Percentiles rank a stretch among this genome's conserved stretches.
These are phyloP conservation scores for Drosophila tristis DNA, from an alignment of 1,140 invertebrate species.

Conservation along the genomic window DNA sequence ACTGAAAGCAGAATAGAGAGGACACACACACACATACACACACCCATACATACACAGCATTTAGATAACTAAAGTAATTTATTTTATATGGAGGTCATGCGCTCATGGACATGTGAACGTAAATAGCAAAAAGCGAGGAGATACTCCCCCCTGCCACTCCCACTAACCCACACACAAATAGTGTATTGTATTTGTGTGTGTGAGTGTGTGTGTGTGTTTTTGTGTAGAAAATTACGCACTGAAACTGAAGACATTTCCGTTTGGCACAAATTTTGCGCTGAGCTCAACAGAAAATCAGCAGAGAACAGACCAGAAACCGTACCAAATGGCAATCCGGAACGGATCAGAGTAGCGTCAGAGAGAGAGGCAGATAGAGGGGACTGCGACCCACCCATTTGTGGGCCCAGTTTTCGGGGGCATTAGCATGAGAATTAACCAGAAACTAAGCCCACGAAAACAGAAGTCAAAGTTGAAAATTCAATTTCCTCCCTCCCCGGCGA, in stretches of 20 bases:
- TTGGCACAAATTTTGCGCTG: conserved; percentile 55
- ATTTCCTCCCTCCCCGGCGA: conserved; percentile 26
- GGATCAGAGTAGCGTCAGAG: conserved; percentile 21
- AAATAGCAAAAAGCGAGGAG: conserved; percentile 63
- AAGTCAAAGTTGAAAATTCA: conserved; percentile 49
- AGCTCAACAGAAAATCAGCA: conserved; percentile 42
- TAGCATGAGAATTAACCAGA: conserved; percentile 63
- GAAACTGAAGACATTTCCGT: conserved; percentile 72
- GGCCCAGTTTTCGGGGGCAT: conserved; percentile 52
- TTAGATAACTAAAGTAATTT: conserved; percentile 83
- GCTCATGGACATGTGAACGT: conserved; percentile 78
- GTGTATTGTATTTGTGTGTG: not conserved
- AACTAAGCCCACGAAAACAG: conserved; percentile 24
- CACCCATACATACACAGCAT: conserved; percentile 46
- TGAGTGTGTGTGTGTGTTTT: conserved; percentile 12
- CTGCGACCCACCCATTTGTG: conserved; percentile 4
- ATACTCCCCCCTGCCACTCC: not conserved
- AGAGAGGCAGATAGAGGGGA: too few relatives aligned
- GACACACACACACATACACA: conserved; percentile 15
- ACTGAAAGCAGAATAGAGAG: conserved; percentile 37
- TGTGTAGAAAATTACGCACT: conserved; percentile 66
- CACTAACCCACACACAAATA: conserved; percentile 20
- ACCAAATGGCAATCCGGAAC: too few relatives aligned
- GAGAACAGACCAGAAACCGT: conserved; percentile 10
- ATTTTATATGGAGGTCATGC: conserved; percentile 81